Conservation (phyloP, 2,888 invertebrate species). For the Lathronympha strigana region DNA sequence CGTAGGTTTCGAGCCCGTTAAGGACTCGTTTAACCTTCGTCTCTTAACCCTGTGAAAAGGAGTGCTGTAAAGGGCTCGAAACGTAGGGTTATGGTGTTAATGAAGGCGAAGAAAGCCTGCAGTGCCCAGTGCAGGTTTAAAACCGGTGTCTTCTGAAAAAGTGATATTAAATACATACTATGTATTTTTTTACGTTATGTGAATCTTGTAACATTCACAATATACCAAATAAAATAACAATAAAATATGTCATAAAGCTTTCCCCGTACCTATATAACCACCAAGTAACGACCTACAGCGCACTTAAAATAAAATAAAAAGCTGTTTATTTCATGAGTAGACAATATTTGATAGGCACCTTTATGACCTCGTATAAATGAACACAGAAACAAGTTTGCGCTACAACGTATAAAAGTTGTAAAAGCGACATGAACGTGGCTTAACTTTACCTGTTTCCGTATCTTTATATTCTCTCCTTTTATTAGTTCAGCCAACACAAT, state of each 20-base stretch:
- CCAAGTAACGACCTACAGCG: conserved; percentile 5
- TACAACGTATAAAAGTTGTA: conserved; percentile 61
- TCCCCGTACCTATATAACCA: background rate
- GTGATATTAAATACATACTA: no score
- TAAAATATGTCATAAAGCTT: background rate
- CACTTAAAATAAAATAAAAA: conserved; percentile 21
- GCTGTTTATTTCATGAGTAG: conserved; percentile 51
- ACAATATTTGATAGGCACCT: conserved; percentile 60
- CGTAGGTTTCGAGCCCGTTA: no score
- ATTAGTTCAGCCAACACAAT: conserved; percentile 42
- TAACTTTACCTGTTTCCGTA: conserved; percentile 54
- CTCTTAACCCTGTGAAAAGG: no score
- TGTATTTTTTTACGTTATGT: background rate
- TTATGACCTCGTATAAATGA: conserved; percentile 61
- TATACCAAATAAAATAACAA: conserved; percentile 1
- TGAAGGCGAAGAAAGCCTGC: no score
- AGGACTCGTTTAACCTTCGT: no score
- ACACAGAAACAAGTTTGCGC: conserved; percentile 49
- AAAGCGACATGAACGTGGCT: conserved; percentile 54
- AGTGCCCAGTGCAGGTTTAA: no score
- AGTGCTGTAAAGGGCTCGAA: no score
- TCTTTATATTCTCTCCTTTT: conserved; percentile 52
- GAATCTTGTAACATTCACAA: no score
- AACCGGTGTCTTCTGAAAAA: no score
- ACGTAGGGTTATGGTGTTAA: no score